A percentile compares a stretch with the other conserved stretches of the same genome.
Evolutionary conservation across 2,797 vertebrate genomes (phyloP).

Genomic region (Luscinia megarhynchos): DNA sequence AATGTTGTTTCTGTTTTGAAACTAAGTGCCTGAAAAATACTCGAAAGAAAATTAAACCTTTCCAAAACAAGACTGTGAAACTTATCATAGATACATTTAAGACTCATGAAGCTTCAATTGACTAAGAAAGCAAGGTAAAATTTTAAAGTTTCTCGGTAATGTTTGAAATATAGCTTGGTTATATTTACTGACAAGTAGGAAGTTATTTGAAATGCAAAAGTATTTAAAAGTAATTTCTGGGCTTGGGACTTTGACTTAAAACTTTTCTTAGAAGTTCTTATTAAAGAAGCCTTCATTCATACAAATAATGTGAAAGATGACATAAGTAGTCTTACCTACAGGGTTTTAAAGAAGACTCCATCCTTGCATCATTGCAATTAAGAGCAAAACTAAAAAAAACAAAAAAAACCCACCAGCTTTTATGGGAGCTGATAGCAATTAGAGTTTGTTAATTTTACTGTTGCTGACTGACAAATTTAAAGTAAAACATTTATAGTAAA

Average conservation of each 20-base stretch:
- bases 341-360: neutral
- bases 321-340: neutral
- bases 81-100: neutral
- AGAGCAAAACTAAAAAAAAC: neutral
- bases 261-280: neutral
- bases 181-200: neutral
- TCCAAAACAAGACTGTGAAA: neutral
- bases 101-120: neutral
- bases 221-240: neutral
- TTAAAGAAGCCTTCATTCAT: neutral
- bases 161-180: neutral
- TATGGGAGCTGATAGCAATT: neutral
- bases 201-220: neutral
- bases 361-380: neutral
- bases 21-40: neutral
- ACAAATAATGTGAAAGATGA: neutral
- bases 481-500: slow-evolving; percentile 2
- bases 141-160: neutral
- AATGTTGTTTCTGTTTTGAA: neutral
- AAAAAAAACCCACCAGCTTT: neutral
- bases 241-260: neutral
- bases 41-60: neutral
- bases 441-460: slow-evolving; percentile 6
- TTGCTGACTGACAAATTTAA: slow-evolving; percentile 9
- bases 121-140: neutral